Conservation (phyloP, 2,797 vertebrate species). For the Distichodus sexfasciatus region DNA sequence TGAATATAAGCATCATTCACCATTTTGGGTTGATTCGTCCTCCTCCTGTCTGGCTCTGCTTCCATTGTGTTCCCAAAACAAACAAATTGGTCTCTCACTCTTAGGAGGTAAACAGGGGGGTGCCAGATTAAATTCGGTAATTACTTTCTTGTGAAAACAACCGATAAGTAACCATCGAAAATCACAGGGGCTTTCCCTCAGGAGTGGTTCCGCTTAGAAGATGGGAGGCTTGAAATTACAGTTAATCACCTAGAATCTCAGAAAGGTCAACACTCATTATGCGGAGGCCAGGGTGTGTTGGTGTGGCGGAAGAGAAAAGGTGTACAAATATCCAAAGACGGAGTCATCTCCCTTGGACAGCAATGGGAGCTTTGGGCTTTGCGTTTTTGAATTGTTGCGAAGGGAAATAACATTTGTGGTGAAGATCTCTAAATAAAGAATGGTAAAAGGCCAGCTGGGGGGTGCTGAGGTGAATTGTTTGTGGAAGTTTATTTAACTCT, state of each 20-base stretch:
- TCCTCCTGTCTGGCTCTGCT: not conserved
- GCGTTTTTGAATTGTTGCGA: not conserved
- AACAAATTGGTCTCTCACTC: slow-evolving; percentile 34
- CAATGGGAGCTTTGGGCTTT: slow-evolving; percentile 10
- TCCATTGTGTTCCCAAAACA: not conserved
- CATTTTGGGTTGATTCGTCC: not conserved
- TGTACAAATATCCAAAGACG: slow-evolving; percentile 15
- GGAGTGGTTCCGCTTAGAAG: slow-evolving; percentile 5
- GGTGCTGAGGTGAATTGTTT: slow-evolving; percentile 10
- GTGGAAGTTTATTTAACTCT: slow-evolving; percentile 18
- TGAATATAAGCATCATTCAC: too few relatives aligned
- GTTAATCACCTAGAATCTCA: slow-evolving; percentile 10
- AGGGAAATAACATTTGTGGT: not conserved
- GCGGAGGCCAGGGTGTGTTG: not conserved
- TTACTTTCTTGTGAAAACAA: slow-evolving; percentile 21
- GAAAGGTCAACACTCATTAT: slow-evolving; percentile 13
- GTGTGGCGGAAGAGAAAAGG: not conserved
- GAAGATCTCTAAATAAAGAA: slow-evolving; percentile 17
- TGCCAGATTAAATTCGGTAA: slow-evolving; percentile 15
- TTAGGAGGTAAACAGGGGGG: slow-evolving; percentile 19
- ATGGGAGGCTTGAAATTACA: slow-evolving; percentile 22
- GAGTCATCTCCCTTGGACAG: slow-evolving; percentile 4
- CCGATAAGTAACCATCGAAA: slow-evolving; percentile 17
- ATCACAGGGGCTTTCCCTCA: not conserved
- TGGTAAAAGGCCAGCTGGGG: slow-evolving; percentile 3